Conservation (phyloP, 1,140 invertebrate species). For the Steinernema feltiae region DNA sequence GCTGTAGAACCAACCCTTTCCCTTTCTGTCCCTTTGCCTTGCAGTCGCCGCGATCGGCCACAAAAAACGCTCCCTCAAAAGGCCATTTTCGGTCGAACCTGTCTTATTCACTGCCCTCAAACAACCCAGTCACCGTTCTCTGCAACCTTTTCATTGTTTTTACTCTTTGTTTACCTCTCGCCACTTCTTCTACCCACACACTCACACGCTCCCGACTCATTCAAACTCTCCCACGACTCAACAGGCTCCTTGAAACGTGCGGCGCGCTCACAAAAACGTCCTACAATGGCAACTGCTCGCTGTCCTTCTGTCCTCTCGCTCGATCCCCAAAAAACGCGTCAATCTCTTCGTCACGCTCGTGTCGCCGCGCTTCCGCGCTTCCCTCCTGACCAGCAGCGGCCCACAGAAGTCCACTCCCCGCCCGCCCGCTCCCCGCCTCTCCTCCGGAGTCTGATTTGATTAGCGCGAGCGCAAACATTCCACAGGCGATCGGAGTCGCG, state of each 20-base stretch:
- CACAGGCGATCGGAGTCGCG: background rate
- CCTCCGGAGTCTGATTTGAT: background rate
- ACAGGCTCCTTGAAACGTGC: too few relatives aligned
- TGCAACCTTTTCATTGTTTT: too few relatives aligned
- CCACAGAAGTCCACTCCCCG: background rate
- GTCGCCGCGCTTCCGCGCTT: background rate
- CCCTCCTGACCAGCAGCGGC: background rate
- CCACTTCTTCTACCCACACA: too few relatives aligned
- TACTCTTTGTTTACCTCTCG: too few relatives aligned
- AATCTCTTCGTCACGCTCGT: background rate
- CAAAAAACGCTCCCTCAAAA: background rate
- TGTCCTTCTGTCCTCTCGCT: too few relatives aligned
- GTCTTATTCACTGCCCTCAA: too few relatives aligned
- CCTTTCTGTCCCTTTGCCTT: background rate
- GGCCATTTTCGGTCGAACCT: too few relatives aligned
- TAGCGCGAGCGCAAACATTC: background rate
- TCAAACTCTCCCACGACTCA: background rate
- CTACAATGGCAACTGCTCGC: too few relatives aligned
- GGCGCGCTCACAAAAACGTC: too few relatives aligned
- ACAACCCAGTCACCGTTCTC: too few relatives aligned
- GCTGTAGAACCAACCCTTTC: background rate
- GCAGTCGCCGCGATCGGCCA: background rate
- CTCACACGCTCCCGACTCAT: background rate
- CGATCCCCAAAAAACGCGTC: background rate
- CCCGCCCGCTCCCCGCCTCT: background rate